Evolutionary conservation across 2,113 vertebrate species (phyloP).

Genomic region (Stomatorhinus ivindoensis): DNA sequence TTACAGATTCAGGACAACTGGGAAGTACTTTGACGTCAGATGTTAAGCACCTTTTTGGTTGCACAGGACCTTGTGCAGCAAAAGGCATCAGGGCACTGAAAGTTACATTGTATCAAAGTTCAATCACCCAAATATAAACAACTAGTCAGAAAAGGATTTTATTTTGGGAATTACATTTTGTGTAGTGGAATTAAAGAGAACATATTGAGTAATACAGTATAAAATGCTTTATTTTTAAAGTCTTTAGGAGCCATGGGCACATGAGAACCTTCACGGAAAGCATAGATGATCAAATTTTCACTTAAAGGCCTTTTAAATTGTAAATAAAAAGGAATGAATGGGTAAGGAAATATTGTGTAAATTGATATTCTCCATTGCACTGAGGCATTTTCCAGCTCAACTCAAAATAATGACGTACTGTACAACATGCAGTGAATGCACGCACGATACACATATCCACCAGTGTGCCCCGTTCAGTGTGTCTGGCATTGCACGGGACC

Average conservation of each 20-base stretch:
- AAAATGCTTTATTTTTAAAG: constrained; percentile 1
- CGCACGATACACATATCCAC: background rate
- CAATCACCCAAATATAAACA: background rate
- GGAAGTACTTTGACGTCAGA: background rate
- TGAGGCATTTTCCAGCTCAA: constrained; percentile 18
- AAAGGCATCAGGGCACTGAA: background rate
- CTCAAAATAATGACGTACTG: constrained; percentile 13
- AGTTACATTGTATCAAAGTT: background rate
- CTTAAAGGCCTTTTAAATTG: constrained; percentile 20
- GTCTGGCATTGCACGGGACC: constrained; percentile 87
- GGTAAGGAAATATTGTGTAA: constrained; percentile 17
- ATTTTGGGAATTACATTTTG: background rate
- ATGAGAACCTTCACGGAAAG: constrained; percentile 62
- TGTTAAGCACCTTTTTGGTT: background rate
- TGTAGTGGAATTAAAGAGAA: background rate
- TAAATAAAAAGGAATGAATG: constrained; percentile 6
- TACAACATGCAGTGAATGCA: constrained; percentile 9
- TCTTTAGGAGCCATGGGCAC: background rate
- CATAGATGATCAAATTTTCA: constrained; percentile 39
- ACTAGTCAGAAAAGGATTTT: background rate
- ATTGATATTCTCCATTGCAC: background rate
- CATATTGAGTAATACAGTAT: background rate
- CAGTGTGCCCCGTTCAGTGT: constrained; percentile 43
- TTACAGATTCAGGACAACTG: background rate
- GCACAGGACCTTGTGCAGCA: background rate